Evolutionary conservation across 92 coral and sea anemone genomes (phyloP).

Genomic region (Palythoa caribaeorum): DNA sequence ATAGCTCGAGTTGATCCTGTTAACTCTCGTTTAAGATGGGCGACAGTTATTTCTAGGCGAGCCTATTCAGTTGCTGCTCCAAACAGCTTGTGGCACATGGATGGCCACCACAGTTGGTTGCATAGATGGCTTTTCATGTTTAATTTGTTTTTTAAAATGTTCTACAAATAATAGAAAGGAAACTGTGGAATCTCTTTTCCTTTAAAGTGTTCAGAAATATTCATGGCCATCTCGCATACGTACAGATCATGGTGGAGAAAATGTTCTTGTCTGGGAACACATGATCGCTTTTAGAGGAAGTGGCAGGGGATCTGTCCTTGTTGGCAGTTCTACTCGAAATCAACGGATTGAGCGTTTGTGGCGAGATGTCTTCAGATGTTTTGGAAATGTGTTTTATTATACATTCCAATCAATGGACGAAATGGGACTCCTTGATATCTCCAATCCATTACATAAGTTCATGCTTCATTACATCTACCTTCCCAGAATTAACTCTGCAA

Average conservation of each 20-base stretch:
- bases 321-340: slow-evolving; percentile 67
- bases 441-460: slow-evolving; percentile 63
- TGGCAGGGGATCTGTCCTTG: slow-evolving; percentile 59
- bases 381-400: slow-evolving; percentile 71
- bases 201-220: slow-evolving; percentile 49
- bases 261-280: slow-evolving; percentile 61
- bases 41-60: slow-evolving; percentile 64
- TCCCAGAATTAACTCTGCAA: slow-evolving; percentile 69
- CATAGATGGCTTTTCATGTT: slow-evolving; percentile 64
- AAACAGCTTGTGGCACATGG: slow-evolving; percentile 79
- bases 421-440: slow-evolving; percentile 60
- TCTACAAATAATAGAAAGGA: slow-evolving; percentile 67
- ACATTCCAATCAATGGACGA: slow-evolving; percentile 67
- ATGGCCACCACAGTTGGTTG: slow-evolving; percentile 72
- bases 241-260: slow-evolving; percentile 70
- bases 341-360: slow-evolving; percentile 72
- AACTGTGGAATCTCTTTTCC: slow-evolving; percentile 64
- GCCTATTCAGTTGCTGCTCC: slow-evolving; percentile 69
- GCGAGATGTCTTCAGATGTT: slow-evolving; percentile 74
- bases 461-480: slow-evolving; percentile 64
- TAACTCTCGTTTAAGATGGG: slow-evolving; percentile 71
- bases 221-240: slow-evolving; percentile 67
- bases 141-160: slow-evolving; percentile 67
- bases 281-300: slow-evolving; percentile 61
- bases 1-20: slow-evolving; percentile 71